Conservation (phyloP, 2,888 invertebrate species). For the Hypena proboscidalis region DNA sequence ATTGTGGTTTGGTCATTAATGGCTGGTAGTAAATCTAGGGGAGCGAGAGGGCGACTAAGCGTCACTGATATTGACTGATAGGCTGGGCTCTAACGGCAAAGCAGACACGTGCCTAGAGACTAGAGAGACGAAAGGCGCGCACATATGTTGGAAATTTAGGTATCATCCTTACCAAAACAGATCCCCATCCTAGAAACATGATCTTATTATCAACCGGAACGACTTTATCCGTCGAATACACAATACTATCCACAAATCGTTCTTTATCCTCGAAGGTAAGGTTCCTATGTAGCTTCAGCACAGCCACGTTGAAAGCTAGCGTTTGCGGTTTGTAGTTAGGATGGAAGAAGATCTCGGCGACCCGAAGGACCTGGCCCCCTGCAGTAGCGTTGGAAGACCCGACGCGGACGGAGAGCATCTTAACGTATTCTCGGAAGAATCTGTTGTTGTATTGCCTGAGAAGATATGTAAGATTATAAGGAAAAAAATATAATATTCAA, state of each 20-base stretch:
- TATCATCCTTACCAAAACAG: conserved; percentile 71
- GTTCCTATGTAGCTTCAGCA: conserved; percentile 66
- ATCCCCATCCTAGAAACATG: conserved; percentile 75
- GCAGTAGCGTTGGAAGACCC: conserved; percentile 71
- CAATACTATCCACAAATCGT: conserved; percentile 44
- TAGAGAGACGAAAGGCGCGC: too few relatives aligned
- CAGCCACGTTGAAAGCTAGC: conserved; percentile 72
- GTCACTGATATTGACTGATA: too few relatives aligned
- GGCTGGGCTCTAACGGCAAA: too few relatives aligned
- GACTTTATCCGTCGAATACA: conserved; percentile 47
- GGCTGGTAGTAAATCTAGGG: too few relatives aligned
- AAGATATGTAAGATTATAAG: too few relatives aligned
- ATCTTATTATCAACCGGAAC: conserved; percentile 63
- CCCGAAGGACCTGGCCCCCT: conserved; percentile 64
- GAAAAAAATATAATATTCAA: too few relatives aligned
- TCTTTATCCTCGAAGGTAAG: conserved; percentile 50
- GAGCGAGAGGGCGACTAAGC: too few relatives aligned
- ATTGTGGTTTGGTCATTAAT: too few relatives aligned
- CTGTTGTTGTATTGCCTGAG: conserved; percentile 78
- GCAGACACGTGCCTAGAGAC: too few relatives aligned
- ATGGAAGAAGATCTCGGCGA: conserved; percentile 74
- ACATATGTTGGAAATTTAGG: too few relatives aligned
- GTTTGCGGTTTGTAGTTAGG: conserved; percentile 77
- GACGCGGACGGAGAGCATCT: conserved; percentile 71
- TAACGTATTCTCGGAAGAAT: conserved; percentile 77